These are phyloP conservation scores for Vespertilio murinus DNA, from an alignment of 2,797 vertebrate species.

Conservation along the genomic window DNA sequence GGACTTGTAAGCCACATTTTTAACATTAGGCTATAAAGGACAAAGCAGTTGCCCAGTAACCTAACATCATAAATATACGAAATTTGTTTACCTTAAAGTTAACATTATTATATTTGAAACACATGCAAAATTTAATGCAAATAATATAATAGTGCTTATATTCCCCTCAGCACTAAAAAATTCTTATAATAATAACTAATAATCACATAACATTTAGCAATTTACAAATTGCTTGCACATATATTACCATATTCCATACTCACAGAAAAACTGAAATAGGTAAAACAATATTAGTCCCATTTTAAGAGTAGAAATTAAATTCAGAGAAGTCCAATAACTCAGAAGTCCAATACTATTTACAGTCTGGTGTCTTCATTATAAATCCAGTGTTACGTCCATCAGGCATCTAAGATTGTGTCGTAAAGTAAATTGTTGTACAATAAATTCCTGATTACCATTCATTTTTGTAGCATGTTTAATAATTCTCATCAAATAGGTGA, in stretches of 20 bases:
- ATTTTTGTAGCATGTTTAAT: background rate
- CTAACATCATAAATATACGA: slow-evolving; percentile 24
- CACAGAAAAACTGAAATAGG: background rate
- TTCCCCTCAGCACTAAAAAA: background rate
- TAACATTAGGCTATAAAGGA: slow-evolving; percentile 39
- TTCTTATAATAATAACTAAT: slow-evolving; percentile 38
- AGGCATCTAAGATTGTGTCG: background rate
- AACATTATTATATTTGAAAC: slow-evolving; percentile 13
- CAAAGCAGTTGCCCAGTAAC: background rate
- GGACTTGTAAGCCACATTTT: slow-evolving; percentile 9
- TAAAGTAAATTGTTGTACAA: slow-evolving; percentile 23
- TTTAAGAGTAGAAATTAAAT: slow-evolving; percentile 19
- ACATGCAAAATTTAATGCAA: slow-evolving; percentile 35
- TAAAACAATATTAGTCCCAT: background rate
- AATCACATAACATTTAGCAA: slow-evolving; percentile 14
- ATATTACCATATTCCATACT: background rate
- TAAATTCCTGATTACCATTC: background rate
- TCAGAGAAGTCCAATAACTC: background rate
- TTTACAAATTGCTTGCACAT: slow-evolving; percentile 28
- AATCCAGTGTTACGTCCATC: background rate
- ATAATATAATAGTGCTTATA: background rate
- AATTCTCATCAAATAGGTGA: slow-evolving; percentile 11
- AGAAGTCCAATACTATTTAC: slow-evolving; percentile 7
- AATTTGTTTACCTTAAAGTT: background rate
- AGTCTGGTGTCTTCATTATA: background rate